Evolutionary conservation across 2,797 vertebrate genomes (phyloP).

Genomic region (Enteromius treurensis): DNA sequence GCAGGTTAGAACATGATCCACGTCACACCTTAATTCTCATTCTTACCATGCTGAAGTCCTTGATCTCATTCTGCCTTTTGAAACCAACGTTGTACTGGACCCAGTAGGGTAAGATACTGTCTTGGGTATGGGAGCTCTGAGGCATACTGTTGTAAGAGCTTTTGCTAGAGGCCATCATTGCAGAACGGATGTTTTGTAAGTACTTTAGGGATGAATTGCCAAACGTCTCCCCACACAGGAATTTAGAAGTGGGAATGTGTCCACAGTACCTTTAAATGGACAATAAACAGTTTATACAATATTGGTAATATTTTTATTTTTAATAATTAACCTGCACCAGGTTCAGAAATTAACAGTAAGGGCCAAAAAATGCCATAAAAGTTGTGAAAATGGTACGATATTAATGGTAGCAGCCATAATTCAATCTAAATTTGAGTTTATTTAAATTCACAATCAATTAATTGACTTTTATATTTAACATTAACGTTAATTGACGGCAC

Average conservation of each 20-base stretch:
- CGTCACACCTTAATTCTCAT: neutral
- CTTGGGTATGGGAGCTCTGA: neutral
- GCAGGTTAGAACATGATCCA: neutral
- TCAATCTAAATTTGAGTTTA: neutral
- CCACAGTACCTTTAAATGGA: slow-evolving; percentile 66
- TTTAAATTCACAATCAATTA: neutral
- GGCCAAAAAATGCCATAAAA: neutral
- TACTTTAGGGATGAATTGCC: slow-evolving; percentile 68
- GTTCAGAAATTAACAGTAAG: neutral
- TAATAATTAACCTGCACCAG: neutral
- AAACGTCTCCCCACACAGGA: slow-evolving; percentile 65
- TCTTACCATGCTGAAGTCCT: slow-evolving; percentile 72
- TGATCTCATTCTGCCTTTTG: slow-evolving; percentile 61
- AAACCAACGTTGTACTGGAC: slow-evolving; percentile 66
- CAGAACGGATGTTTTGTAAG: slow-evolving; percentile 65
- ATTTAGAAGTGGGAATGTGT: slow-evolving; percentile 60
- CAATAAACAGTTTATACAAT: neutral
- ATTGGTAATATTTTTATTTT: neutral
- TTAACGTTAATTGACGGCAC: neutral
- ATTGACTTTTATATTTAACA: neutral
- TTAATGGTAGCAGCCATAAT: neutral
- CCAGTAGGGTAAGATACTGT: slow-evolving; percentile 57
- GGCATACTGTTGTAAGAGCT: slow-evolving; percentile 61
- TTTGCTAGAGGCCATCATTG: slow-evolving; percentile 58
- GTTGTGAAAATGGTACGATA: neutral